Percentiles rank a stretch among this genome's conserved stretches.
These are phyloP conservation scores for Zonitis immaculata DNA, from an alignment of 2,888 invertebrate genomes.

Conservation along the genomic window DNA sequence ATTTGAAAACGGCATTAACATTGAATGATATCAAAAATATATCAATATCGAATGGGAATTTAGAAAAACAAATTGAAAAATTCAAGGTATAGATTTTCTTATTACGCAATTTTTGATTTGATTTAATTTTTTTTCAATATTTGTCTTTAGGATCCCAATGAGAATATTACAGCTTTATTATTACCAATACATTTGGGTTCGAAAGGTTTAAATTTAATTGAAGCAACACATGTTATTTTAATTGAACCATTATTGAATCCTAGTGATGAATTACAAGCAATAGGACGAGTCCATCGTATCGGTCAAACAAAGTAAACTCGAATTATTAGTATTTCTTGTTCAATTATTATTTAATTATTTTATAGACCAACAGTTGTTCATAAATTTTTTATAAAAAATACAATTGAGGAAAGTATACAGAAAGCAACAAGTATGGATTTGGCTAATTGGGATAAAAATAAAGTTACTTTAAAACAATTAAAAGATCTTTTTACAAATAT, in stretches of 20 bases:
- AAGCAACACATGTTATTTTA: conserved; percentile 72
- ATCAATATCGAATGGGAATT: conserved; percentile 23
- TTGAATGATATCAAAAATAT: conserved; percentile 51
- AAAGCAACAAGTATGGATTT: conserved; percentile 48
- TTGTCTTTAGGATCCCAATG: conserved; percentile 41
- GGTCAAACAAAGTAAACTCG: conserved; percentile 66
- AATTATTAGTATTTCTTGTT: no score
- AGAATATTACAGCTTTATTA: conserved; percentile 56
- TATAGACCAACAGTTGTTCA: conserved; percentile 62
- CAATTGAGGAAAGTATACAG: conserved; percentile 67
- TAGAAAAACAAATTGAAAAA: conserved; percentile 44
- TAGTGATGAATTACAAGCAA: conserved; percentile 69
- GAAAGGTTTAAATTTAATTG: conserved; percentile 72
- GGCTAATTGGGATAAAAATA: conserved; percentile 47
- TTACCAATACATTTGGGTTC: conserved; percentile 65
- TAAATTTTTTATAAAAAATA: conserved; percentile 62
- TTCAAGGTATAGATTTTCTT: no score
- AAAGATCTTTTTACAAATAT: conserved; percentile 40
- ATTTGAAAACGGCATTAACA: conserved; percentile 53
- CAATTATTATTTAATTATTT: conserved; percentile 17
- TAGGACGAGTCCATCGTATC: conserved; percentile 73
- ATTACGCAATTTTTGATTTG: no score
- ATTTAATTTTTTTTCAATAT: conserved; percentile 22
- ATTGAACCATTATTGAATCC: conserved; percentile 71
- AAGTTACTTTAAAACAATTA: conserved; percentile 48